Conservation (phyloP, 2,888 invertebrate species). For the Dryobota labecula region DNA sequence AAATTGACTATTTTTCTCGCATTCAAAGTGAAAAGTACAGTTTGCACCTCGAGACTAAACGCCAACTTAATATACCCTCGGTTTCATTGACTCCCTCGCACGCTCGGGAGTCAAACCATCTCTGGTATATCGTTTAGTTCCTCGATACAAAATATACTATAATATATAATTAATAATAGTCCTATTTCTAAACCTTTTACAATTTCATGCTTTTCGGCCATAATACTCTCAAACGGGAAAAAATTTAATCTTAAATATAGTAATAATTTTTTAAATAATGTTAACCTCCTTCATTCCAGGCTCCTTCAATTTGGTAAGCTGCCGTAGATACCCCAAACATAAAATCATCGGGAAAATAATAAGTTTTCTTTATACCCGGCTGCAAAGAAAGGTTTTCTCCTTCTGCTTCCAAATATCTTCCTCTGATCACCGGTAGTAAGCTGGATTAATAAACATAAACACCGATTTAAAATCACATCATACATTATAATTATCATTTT, state of each 20-base stretch:
- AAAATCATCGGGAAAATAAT: slow-evolving; percentile 23
- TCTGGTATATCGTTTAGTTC: too few relatives aligned
- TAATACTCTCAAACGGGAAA: too few relatives aligned
- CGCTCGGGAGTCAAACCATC: too few relatives aligned
- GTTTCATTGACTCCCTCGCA: too few relatives aligned
- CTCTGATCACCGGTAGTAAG: not conserved
- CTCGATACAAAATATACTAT: too few relatives aligned
- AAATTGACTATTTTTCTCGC: too few relatives aligned
- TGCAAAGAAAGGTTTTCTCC: not conserved
- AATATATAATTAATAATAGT: too few relatives aligned
- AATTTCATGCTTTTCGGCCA: not conserved
- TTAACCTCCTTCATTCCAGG: slow-evolving; percentile 37
- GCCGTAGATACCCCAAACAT: slow-evolving; percentile 31
- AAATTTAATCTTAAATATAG: too few relatives aligned
- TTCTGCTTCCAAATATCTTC: not conserved
- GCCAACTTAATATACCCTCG: too few relatives aligned
- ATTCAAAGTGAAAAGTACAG: too few relatives aligned
- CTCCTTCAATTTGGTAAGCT: slow-evolving; percentile 37
- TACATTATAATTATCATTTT: too few relatives aligned
- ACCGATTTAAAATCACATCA: not conserved
- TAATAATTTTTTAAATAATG: not conserved
- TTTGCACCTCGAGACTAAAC: too few relatives aligned
- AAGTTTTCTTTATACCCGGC: not conserved
- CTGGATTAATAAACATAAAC: not conserved
- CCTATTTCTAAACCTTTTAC: not conserved